Base-by-base conservation (phyloP, 2,888 invertebrate species). In the Proisotoma minuta region DNA sequence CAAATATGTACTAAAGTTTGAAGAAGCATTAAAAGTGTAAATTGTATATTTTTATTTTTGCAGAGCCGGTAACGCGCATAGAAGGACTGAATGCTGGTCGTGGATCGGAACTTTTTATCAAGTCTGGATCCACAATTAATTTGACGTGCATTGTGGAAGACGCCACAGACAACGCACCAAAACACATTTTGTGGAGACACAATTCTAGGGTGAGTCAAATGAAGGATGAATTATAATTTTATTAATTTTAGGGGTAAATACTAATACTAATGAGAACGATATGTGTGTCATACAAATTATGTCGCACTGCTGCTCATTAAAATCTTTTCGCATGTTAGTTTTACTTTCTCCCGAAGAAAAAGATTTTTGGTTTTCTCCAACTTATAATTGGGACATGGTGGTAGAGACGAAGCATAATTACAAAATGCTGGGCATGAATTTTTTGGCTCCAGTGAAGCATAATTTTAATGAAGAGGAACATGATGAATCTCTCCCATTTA, bases 101-200 rank as follows among this genome's bases (percentile, higher is more conserved):
- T 49, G 69, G 68, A 48, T 67, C 68, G 29, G 73, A 73, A 63
- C 66, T 73, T 68, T 73, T 71, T 66, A 71, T 73, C 68, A 73
- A 73, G 63, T 69, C 73, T 65, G 91, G 90, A 47, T 90, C 90
- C 73, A 91, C 91, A 64, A 91, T 91, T 79, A 91, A 91, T 81
- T 79, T 91, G 75, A 91, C 91, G 49, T 91, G 91, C 49, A 66
- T 72, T 26, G 72, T 73, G 18, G 71, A 71, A 50, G 74, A 74
- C 54, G 72, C 71, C 15, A 72, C 74, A 40, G 72, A 74, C 54
- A 90, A 91, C 76, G 89, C 91, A 51, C 90, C 91, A 18, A 88
- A 85, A 62, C 83, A 86, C 65, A 89, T 91, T 78, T 83, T 85
- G 72, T 91, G 91, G 91, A 87, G 88, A 72, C 91, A 91, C 78